phyloP scores from a whole-genome alignment of 2,797 vertebrate species.

The Hippoglossus hippoglossus region DNA sequence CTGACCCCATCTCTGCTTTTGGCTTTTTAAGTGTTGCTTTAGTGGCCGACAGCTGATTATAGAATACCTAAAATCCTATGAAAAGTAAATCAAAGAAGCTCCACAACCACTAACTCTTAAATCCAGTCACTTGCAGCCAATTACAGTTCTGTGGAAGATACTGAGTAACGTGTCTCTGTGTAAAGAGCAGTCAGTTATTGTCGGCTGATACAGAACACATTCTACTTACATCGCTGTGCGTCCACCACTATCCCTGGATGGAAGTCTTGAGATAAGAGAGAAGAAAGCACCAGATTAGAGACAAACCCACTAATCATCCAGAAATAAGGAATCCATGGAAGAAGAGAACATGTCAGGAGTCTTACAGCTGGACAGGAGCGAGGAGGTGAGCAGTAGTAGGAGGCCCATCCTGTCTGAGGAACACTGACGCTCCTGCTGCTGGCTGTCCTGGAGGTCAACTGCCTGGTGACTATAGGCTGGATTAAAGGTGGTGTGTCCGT shows the following conservation, averaged over 20 bases:
- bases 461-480: constrained; percentile 19
- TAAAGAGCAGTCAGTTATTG: not conserved
- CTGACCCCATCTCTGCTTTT: not conserved
- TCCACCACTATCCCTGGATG: constrained; percentile 31
- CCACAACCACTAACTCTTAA: not conserved
- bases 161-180: not conserved
- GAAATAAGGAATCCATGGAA: constrained; percentile 16
- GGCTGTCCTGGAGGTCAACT: constrained; percentile 39
- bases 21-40: not conserved
- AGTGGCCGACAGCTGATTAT: not conserved
- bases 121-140: not conserved
- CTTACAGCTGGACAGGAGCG: constrained; percentile 79
- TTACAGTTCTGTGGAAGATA: not conserved
- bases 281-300: constrained; percentile 60
- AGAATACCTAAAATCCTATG: too few species aligned
- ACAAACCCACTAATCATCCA: constrained; percentile 34
- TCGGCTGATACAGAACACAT: too few species aligned
- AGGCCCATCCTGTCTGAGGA: constrained; percentile 67
- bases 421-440: constrained; percentile 20
- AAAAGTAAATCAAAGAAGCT: not conserved
- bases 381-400: constrained; percentile 58
- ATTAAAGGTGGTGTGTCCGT: not conserved
- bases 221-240: constrained; percentile 59
- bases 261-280: constrained; percentile 46
- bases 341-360: not conserved